Evolutionary conservation across 2,888 invertebrate species (phyloP).

Genomic region (Temnothorax rugatulus): DNA sequence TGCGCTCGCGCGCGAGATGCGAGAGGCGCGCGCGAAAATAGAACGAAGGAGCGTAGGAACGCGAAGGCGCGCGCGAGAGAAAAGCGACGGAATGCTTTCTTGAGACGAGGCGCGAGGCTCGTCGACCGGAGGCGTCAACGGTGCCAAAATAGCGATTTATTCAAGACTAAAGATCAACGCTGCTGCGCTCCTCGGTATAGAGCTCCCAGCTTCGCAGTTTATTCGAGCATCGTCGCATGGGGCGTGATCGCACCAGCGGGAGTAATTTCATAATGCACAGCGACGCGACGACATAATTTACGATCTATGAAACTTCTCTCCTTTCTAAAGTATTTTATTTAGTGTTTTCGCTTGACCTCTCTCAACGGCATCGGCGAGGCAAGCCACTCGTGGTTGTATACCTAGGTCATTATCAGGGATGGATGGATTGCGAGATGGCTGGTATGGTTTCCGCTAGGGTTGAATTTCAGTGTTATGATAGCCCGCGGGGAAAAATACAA

Average conservation of each 20-base stretch:
- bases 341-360: conserved; percentile 20
- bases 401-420: conserved; percentile 10
- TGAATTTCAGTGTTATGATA: conserved; percentile 15
- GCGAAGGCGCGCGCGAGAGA: conserved; percentile 40
- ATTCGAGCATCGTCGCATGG: conserved; percentile 25
- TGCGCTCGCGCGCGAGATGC: conserved; percentile 36
- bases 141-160: conserved; percentile 64
- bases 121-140: conserved; percentile 35
- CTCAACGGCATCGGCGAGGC: background rate
- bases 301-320: background rate
- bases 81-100: conserved; percentile 63
- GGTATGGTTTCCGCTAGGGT: conserved; percentile 10
- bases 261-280: background rate
- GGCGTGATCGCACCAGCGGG: background rate
- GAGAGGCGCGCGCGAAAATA: conserved; percentile 60
- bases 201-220: conserved; percentile 16
- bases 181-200: background rate
- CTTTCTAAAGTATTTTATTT: background rate
- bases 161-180: conserved; percentile 37
- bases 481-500: conserved; percentile 38
- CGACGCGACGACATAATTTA: background rate
- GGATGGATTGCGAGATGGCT: background rate
- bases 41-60: conserved; percentile 52
- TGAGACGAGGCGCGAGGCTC: conserved; percentile 39
- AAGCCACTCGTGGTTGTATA: background rate